Base-by-base conservation (phyloP, 1,140 invertebrate species). In the Apolygus lucorum region DNA sequence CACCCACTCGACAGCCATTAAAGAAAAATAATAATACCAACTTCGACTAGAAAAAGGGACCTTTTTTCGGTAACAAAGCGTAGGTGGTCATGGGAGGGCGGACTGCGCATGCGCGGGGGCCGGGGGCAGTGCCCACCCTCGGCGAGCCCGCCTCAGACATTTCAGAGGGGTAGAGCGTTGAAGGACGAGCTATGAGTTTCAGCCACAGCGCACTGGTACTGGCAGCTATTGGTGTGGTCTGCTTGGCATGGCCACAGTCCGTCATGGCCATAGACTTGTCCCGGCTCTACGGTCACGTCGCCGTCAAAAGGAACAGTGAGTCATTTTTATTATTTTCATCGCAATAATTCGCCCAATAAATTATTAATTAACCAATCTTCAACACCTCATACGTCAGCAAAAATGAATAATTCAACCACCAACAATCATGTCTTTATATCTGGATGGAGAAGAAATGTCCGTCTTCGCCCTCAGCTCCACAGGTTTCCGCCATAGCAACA, bases 221-320 rank as follows among this genome's bases (percentile, higher is more conserved):
- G 34, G 74, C 73, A 22, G 76, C 77, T 72, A 76, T 81, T 68
- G 77, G 74, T 34, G 73, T 72, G 21, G 63, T 74, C 34, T 82
- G 81, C 77, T 78, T 82, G 71, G 81, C 82, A 24, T 80, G 85
- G 74, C 82, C 83, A 11, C 79, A 80, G 70, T 76, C 82, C 17
- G 83, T 83, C 64, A 80, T 83, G 76, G 85, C 86, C 27, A 84
- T 88, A 65, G 87, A 88, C 78, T 81, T 88, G 49, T 86, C 83
- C 76, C 81, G 84, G 68, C 84, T 88, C 68, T 88, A 88, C 74
- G 86, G 85, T 28, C 86, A 87, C 75, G 74, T 82, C 63, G 83
- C 81, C 74, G 80, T 83, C 28, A 88, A 88, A 75, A 80, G 86
- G 72, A 83, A 84, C 74, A 86, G 87, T 88, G 74, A 84, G 84